Base-by-base conservation (phyloP, 1,140 invertebrate species). In the Carcinoscorpius rotundicauda region DNA sequence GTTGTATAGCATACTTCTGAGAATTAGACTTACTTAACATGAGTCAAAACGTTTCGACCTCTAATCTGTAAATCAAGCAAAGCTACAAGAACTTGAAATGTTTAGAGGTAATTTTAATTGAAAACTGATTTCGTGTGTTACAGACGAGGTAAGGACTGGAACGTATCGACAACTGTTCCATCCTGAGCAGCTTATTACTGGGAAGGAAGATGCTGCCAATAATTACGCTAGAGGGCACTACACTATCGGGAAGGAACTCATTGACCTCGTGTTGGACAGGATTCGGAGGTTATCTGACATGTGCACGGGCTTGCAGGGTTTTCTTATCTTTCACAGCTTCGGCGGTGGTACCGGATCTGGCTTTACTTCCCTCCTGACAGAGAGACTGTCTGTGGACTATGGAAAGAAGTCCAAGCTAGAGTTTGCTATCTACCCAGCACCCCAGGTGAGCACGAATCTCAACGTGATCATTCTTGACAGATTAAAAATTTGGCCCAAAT, bases 351-450 rank as follows among this genome's bases (percentile, higher is more conserved):
- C 84, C 51, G 83, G 84, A 49, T 82, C 81, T 52, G 89, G 89
- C 3, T 88, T 92, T 69, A 86, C 85, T 0, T 83, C 86, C 0
- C 78, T 88, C 3, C 76, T 92, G 51, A 79, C 91, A 70, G 86
- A 91, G 75, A 76, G 82, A 3, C 75, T 92, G 1, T 76, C 77
- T 49, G 87, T 91, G 3, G 89, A 93, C 71, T 92, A 90, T 76
- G 89, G 88, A 56, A 92, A 87, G 71, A 82, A 83, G 69, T 82
- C 82, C 3, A 87, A 86, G 75, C 75, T 91, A 9, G 87, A 89
- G 72, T 90, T 87, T 73, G 80, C 84, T 2, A 81, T 92, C 50
- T 91, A 88, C 76, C 89, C 89, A 10, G 83, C 89, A 9, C 89
- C 89, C 6, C 83, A 84, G 75, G 81, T 71, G 29, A 58, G 3